Base-by-base conservation (phyloP, 2,888 invertebrate genomes). In the Scaptomyza polygonia region DNA sequence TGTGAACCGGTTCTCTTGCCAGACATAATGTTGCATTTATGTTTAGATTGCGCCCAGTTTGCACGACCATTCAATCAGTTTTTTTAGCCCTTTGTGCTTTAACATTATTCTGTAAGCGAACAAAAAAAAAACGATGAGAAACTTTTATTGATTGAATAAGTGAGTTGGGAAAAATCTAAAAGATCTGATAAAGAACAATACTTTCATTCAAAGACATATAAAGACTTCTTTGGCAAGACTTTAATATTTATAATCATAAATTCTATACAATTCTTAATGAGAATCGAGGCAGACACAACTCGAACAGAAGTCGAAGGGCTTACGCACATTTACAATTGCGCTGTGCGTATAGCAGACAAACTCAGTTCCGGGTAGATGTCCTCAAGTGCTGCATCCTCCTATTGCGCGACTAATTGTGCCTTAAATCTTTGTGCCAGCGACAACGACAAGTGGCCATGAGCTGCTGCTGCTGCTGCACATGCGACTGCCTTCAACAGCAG, bases 1-100 rank as follows among this genome's bases (percentile, higher is more conserved):
- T 77, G 77, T 59, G 68, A 56, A 51, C 65, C 76, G 39, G 67
- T n/a, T 72, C 66, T 55, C 57, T 67, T 72, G 57, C 72, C 77
- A 67, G 89, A 83, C 90, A 90, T 90, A 77, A 75, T 90, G 80
- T 76, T 69, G 77, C 67, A 82, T 86, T 76, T 79, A 88, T 56
- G 54, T 63, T 62, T 49, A 11, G 29, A 49, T 52, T 44, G 40
- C 48, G 29, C 7, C 11, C 49, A 27, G 42, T 52, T 42, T 14
- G 49, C 72, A 62, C 62, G 55, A 69, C 43, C 70, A 65, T 77
- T 73, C 77, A 70, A 58, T 77, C 84, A 67, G 53, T 67, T 67
- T 45, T 54, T 55, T 63, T 58, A 48, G 63, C 55, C 25, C 67
- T 34, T 12, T 51, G 21, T 68, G 68, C n/a, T n/a, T n/a, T n/a